Evolutionary conservation across 2,797 vertebrate species (phyloP), one percentile per base, ranked within the genome.

Genomic region (Staurois parvus): DNA sequence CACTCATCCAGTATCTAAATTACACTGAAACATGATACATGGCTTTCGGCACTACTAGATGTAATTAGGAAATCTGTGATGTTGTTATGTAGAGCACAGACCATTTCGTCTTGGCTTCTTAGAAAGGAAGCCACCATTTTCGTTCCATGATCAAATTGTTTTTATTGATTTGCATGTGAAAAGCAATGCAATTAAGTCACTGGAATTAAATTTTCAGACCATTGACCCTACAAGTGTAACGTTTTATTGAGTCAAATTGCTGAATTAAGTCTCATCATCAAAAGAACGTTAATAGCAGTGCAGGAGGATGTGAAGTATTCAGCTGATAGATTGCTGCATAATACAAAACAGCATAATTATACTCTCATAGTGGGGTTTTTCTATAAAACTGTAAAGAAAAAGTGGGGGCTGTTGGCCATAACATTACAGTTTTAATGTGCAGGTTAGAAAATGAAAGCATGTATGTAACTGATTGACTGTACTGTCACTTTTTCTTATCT

Each of bases 141-240:
- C 28, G 76, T 90, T 92, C 91, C 91, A 91, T 93, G 90, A 89
- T 94, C 91, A 93, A 90, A 97, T 97, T 94, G 95, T 96, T 95
- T 94, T 92, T 94, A 98, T 99, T 93, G 96, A 98, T 97, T 93
- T 89, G 34, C 88, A 87, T 87, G 56, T 93, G 90, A 91, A 95
- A 93, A 95, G 91, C 96, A 96, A 95, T 93, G 92, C 95, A 97
- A 96, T 98, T 95, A 96, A 95, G 93, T 92, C 93, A 91, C 94
- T 93, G 93, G 94, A 96, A 96, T 97, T 96, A 96, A 95, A 96
- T 95, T 95, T 93, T 94, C 91, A 93, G 94, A 94, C 95, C 93
- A 91, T 92, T 96, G 95, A 96, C 95, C 96, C 94, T 94, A 92
- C 91, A 92, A 95, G 93, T 95, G 94, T 95, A 94, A 94, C 94